A percentile compares a stretch with the other conserved stretches of the same genome.
Evolutionary conservation across 2,888 invertebrate genomes (phyloP).

Genomic region (Chelonus formosanus): DNA sequence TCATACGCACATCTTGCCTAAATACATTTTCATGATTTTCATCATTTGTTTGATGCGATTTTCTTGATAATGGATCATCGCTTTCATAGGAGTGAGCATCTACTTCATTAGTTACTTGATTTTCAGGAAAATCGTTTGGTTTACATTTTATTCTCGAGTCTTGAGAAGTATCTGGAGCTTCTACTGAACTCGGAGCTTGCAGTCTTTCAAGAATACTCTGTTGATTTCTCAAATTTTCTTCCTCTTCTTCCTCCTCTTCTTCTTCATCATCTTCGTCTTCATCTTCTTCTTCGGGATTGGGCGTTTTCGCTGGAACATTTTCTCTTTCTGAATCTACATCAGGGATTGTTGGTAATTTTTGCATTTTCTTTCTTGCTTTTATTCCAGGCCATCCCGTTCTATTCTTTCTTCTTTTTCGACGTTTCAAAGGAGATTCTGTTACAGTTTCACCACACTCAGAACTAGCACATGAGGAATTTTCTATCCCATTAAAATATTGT

Average conservation of each 20-base stretch:
- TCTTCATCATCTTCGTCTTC: constrained; percentile 36
- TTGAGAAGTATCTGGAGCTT: constrained; percentile 1
- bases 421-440: constrained; percentile 61
- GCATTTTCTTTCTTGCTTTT: constrained; percentile 54
- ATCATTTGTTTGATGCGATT: constrained; percentile 43
- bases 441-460: constrained; percentile 59
- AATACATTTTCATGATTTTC: constrained; percentile 51
- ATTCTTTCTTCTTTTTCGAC: constrained; percentile 76
- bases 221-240: constrained; percentile 59
- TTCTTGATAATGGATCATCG: too few species aligned
- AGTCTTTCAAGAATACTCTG: constrained; percentile 41
- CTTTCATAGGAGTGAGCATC: too few species aligned
- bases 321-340: constrained; percentile 41
- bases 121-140: too few species aligned
- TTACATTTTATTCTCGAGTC: constrained; percentile 1
- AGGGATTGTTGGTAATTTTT: constrained; percentile 41
- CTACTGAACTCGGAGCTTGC: not conserved
- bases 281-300: constrained; percentile 27
- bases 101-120: too few species aligned
- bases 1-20: constrained; percentile 41
- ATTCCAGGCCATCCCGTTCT: constrained; percentile 81
- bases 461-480: constrained; percentile 61
- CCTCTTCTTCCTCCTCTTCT: constrained; percentile 62
- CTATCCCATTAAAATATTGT: constrained; percentile 50
- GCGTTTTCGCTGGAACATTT: constrained; percentile 47